A percentile compares a stretch with the other conserved stretches of the same genome.
These are phyloP conservation scores for Panurus biarmicus DNA, from an alignment of 2,113 vertebrate species.

Conservation along the genomic window DNA sequence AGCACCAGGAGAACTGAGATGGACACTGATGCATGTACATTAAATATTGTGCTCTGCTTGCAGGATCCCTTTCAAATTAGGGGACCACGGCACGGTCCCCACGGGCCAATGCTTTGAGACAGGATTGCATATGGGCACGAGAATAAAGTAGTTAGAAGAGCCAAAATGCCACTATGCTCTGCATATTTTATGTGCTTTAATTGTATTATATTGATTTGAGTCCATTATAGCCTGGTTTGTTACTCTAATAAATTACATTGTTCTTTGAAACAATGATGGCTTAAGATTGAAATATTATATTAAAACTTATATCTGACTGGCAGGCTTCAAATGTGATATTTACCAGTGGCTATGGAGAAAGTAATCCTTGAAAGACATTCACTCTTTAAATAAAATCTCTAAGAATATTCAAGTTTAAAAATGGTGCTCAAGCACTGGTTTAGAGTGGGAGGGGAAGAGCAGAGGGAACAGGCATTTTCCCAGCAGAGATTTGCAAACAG, in stretches of 20 bases:
- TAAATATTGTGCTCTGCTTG: background rate
- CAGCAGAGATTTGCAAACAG: background rate
- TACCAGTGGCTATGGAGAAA: background rate
- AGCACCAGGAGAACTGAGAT: background rate
- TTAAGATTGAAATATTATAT: slow-evolving; percentile 21
- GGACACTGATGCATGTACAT: background rate
- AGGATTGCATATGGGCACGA: background rate
- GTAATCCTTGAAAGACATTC: background rate
- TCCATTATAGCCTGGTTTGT: slow-evolving; percentile 50
- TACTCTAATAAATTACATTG: slow-evolving; percentile 56
- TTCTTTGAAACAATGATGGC: slow-evolving; percentile 35
- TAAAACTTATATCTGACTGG: slow-evolving; percentile 13
- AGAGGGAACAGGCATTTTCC: background rate
- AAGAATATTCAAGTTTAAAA: background rate
- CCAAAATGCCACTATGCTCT: slow-evolving; percentile 40
- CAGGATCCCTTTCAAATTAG: slow-evolving; percentile 11
- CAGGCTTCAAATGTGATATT: background rate
- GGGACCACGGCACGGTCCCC: background rate
- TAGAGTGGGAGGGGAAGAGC: background rate
- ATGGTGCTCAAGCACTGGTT: background rate
- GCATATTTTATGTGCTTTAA: slow-evolving; percentile 60
- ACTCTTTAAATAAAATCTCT: background rate
- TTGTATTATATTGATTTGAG: slow-evolving; percentile 55
- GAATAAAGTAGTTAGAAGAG: slow-evolving; percentile 33
- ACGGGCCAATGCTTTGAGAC: background rate